Percentiles rank a stretch among this genome's conserved stretches.
Evolutionary conservation across 2,888 invertebrate genomes (phyloP).

Genomic region (Ennomos fuscantarius): DNA sequence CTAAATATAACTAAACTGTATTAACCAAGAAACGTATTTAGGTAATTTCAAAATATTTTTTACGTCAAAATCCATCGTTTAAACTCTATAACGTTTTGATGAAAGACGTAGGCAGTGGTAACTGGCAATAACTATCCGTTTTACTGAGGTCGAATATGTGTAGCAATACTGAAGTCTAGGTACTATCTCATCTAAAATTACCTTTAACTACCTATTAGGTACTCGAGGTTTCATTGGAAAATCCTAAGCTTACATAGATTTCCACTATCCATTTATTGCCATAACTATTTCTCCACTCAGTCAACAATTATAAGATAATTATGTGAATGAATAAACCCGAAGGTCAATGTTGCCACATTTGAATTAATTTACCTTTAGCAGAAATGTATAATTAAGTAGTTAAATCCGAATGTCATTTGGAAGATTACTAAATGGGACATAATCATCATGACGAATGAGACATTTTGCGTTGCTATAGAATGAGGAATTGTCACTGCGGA

Average conservation of each 20-base stretch:
- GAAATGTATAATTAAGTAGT: slow-evolving; percentile 6
- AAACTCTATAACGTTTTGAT: too few species aligned
- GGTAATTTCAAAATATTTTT: too few species aligned
- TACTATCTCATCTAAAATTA: too few species aligned
- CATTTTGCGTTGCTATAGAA: not conserved
- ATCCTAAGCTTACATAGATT: not conserved
- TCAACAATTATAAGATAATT: slow-evolving; percentile 25
- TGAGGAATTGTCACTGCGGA: too few species aligned
- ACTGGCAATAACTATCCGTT: too few species aligned
- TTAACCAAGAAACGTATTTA: too few species aligned
- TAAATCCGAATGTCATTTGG: slow-evolving; percentile 10
- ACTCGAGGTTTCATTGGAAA: not conserved
- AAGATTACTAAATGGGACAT: slow-evolving; percentile 1
- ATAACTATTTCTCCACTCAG: slow-evolving; percentile 14
- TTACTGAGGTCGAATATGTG: too few species aligned
- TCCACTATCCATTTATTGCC: not conserved
- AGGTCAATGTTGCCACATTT: slow-evolving; percentile 24
- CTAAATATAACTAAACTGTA: too few species aligned
- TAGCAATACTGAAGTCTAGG: too few species aligned
- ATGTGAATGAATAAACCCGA: slow-evolving; percentile 15
- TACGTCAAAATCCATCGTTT: too few species aligned
- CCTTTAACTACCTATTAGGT: too few species aligned
- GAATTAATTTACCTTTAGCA: slow-evolving; percentile 9
- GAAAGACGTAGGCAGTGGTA: too few species aligned
- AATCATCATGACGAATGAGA: not conserved